Evolutionary conservation across 2,113 vertebrate species (phyloP).

Genomic region (Bungarus multicinctus): DNA sequence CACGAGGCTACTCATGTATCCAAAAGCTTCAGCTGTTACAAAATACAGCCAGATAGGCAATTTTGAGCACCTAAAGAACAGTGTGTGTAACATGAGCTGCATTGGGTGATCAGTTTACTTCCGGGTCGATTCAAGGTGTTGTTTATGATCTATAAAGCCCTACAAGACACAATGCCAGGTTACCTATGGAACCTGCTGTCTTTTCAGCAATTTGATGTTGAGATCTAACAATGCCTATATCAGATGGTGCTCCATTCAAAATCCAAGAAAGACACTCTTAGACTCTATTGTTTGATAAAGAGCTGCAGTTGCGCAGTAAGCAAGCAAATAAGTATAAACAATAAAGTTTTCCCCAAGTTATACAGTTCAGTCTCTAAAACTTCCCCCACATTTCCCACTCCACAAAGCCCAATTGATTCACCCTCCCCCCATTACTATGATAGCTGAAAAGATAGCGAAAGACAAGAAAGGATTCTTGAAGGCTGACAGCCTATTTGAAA

Average conservation of each 20-base stretch:
- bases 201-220: not conserved
- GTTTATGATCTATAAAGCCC: not conserved
- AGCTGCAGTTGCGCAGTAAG: too few species aligned
- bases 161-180: not conserved
- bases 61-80: not conserved
- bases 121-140: not conserved
- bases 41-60: not conserved
- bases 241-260: too few species aligned
- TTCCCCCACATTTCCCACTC: too few species aligned
- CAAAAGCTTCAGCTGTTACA: not conserved
- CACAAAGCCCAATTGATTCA: too few species aligned
- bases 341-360: too few species aligned
- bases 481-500: not conserved
- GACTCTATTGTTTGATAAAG: too few species aligned
- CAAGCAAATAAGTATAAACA: too few species aligned
- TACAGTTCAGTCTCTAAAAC: too few species aligned
- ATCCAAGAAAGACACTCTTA: too few species aligned
- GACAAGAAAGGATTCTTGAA: too few species aligned
- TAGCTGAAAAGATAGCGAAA: too few species aligned
- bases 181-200: not conserved
- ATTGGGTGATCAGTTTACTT: not conserved
- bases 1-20: not conserved
- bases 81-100: not conserved
- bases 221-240: not conserved
- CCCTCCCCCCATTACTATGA: too few species aligned